Percentiles rank a stretch among this genome's conserved stretches.
These are phyloP conservation scores for Agriopis aurantiaria DNA, from an alignment of 2,888 invertebrate species.

Conservation along the genomic window DNA sequence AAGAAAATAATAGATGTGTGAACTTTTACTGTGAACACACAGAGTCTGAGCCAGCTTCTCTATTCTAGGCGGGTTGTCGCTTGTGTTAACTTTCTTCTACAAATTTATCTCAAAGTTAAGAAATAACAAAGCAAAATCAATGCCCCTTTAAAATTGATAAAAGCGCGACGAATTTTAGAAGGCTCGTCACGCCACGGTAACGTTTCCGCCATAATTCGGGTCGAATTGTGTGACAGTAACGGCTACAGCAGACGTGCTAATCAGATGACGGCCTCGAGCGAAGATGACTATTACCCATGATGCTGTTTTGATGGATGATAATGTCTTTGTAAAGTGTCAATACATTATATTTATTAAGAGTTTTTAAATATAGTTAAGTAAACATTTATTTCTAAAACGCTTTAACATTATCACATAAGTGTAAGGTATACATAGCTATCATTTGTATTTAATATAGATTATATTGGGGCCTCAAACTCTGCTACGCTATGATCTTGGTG, in stretches of 20 bases:
- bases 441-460: too few species aligned
- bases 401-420: too few species aligned
- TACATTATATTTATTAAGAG: too few species aligned
- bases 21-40: too few species aligned
- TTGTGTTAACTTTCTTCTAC: not conserved
- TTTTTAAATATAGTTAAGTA: too few species aligned
- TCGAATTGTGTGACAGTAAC: slow-evolving; percentile 5
- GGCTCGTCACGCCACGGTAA: slow-evolving; percentile 1
- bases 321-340: not conserved
- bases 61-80: not conserved
- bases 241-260: slow-evolving; percentile 27
- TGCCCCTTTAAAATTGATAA: not conserved
- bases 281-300: not conserved
- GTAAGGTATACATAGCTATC: too few species aligned
- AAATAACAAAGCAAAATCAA: too few species aligned
- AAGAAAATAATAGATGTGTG: too few species aligned
- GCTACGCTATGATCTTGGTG: too few species aligned
- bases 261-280: slow-evolving; percentile 10
- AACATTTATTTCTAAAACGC: too few species aligned
- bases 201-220: slow-evolving; percentile 5
- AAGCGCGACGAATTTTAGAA: not conserved
- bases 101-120: too few species aligned
- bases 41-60: not conserved
- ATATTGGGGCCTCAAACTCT: too few species aligned
- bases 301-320: slow-evolving; percentile 1